Evolutionary conservation across 2,113 vertebrate genomes (phyloP).

Genomic region (Poecile atricapillus): DNA sequence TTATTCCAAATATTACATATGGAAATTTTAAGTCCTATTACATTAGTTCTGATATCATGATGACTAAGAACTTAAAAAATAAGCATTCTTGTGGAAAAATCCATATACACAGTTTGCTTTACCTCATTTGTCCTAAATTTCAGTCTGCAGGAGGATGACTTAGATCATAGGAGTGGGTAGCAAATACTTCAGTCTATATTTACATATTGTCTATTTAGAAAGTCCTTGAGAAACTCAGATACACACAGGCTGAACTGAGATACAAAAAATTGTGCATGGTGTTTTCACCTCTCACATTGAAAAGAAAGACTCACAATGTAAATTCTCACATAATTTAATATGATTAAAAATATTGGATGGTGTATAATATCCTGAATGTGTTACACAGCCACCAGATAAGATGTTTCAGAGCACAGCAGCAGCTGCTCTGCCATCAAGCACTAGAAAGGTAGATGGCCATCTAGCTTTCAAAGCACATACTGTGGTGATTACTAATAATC

Average conservation of each 20-base stretch:
- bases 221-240: constrained; percentile 42
- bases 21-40: constrained; percentile 41
- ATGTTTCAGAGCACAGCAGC: neutral
- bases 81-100: constrained; percentile 46
- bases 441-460: neutral
- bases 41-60: constrained; percentile 47
- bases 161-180: constrained; percentile 5
- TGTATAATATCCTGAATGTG: neutral
- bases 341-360: neutral
- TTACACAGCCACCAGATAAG: neutral
- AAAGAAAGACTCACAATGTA: neutral
- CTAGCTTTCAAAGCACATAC: neutral
- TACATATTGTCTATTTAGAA: constrained; percentile 20
- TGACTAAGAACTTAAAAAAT: constrained; percentile 53
- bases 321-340: constrained; percentile 3
- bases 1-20: constrained; percentile 59
- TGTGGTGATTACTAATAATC: neutral
- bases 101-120: constrained; percentile 35
- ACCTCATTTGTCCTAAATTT: constrained; percentile 52
- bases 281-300: neutral
- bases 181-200: constrained; percentile 24
- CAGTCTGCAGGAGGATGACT: constrained; percentile 11
- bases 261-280: neutral
- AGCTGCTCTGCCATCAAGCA: neutral
- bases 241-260: neutral